Conservation (phyloP, 2,888 invertebrate species). For the Anticlea derivata region DNA sequence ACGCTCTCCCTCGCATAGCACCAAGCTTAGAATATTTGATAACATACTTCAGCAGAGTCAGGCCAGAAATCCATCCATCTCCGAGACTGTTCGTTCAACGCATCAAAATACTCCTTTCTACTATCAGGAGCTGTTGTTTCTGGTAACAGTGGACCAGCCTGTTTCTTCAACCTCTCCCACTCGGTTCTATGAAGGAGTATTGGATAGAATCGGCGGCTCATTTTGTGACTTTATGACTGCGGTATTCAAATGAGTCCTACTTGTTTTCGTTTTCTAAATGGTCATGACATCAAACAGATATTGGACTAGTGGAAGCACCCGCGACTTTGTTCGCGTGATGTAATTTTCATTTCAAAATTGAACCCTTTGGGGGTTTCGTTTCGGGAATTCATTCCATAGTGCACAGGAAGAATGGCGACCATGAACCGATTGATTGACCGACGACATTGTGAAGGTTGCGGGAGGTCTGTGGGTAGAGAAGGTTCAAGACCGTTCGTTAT, state of each 20-base stretch:
- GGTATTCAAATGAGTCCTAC: background rate
- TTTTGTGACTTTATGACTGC: slow-evolving; percentile 1
- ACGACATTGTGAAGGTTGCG: no score
- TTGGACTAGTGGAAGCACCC: no score
- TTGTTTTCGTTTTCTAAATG: slow-evolving; percentile 10
- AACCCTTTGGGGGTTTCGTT: no score
- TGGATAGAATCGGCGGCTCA: slow-evolving; percentile 26
- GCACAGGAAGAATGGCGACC: no score
- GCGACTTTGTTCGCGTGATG: no score
- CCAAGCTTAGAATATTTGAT: no score
- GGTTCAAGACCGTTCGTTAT: no score
- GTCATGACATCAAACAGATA: slow-evolving; percentile 5
- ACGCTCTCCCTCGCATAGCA: no score
- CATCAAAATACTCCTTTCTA: slow-evolving; percentile 46
- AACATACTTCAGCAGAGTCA: slow-evolving; percentile 53
- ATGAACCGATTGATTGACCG: no score
- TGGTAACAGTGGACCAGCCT: slow-evolving; percentile 31
- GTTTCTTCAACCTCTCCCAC: slow-evolving; percentile 54
- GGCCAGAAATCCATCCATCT: slow-evolving; percentile 60
- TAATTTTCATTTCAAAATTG: no score
- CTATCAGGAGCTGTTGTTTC: slow-evolving; percentile 15
- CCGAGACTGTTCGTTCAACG: slow-evolving; percentile 53
- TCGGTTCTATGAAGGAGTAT: slow-evolving; percentile 51
- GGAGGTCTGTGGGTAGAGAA: no score
- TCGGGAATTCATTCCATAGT: no score